Percentiles rank a stretch among this genome's conserved stretches.
These are phyloP conservation scores for Chloroceryle amazona DNA, from an alignment of 2,797 vertebrate genomes.

Conservation along the genomic window DNA sequence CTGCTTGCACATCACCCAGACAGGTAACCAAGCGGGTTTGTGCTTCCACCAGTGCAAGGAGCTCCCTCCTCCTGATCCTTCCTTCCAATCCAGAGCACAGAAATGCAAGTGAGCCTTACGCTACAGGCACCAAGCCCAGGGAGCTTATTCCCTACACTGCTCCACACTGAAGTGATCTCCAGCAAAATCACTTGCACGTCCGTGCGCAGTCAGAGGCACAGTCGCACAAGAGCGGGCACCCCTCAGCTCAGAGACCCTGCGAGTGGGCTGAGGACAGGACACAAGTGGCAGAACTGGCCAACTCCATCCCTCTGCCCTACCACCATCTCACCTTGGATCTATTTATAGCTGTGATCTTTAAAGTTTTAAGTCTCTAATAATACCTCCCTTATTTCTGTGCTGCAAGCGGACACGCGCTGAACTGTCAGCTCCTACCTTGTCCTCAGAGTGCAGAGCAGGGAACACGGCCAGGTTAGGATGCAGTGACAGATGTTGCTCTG, in stretches of 20 bases:
- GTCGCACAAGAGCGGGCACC: background rate
- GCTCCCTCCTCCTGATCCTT: background rate
- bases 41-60: background rate
- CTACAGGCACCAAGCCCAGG: background rate
- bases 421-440: background rate
- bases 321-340: background rate
- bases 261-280: background rate
- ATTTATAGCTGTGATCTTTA: background rate
- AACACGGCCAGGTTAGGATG: background rate
- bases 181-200: background rate
- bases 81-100: background rate
- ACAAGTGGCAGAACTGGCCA: background rate
- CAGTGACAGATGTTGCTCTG: background rate
- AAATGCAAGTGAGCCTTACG: accelerated
- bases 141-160: background rate
- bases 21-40: accelerated
- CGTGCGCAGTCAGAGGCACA: background rate
- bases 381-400: background rate
- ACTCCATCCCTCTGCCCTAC: background rate
- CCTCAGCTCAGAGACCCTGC: background rate
- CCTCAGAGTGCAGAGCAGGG: background rate
- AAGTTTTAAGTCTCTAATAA: background rate
- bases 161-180: background rate
- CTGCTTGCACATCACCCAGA: background rate
- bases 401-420: background rate